Base-by-base conservation (phyloP, 2,113 vertebrate species). In the Oxyura jamaicensis region DNA sequence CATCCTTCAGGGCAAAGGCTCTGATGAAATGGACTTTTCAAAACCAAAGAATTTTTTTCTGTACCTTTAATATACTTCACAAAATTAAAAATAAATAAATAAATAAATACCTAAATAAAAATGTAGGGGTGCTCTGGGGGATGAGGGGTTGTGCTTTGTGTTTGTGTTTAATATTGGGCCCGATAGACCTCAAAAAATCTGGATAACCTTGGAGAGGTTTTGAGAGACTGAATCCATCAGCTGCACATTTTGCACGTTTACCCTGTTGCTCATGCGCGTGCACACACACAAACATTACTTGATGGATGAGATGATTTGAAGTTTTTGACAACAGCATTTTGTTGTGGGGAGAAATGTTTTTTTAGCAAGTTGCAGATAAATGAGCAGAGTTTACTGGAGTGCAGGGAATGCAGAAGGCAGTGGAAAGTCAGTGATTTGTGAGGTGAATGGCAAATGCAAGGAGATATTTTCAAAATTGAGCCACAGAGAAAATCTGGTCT, bases 251-350 rank as follows among this genome's bases (percentile, higher is more conserved):
- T 31, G 7, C 75, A 48, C 18, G 0, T 66, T 46, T 13, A 39
- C 18, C 52, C 42, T 26, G 35, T 42, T 5, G 14, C 58, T 8
- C 31, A 28, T 19, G 77, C 11, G 33, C 8, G 2, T 29, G 3
- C 7, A 1, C 46, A 11, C n/a, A 33, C 46, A 20, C 52, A 12
- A 55, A 29, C 86, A 3, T 66, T 10, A 1, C 36, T 65, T 97
- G 97, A 97, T 95, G 91, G 96, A 97, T 97, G 94, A 96, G 95
- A 74, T 31, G 94, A 77, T 95, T 86, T 84, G 81, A 92, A 71
- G 86, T 29, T 97, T 96, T 91, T 95, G 96, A 94, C 97, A 96
- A 19, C 53, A 44, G 90, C 75, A 93, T 95, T 96, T 96, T 95
- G 95, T 83, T 46, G 88, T 55, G 86, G 63, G 59, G 39, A 85